A percentile compares a stretch with the other conserved stretches of the same genome.
Evolutionary conservation across 2,888 invertebrate genomes (phyloP).

Genomic region (Bimastos eiseni): DNA sequence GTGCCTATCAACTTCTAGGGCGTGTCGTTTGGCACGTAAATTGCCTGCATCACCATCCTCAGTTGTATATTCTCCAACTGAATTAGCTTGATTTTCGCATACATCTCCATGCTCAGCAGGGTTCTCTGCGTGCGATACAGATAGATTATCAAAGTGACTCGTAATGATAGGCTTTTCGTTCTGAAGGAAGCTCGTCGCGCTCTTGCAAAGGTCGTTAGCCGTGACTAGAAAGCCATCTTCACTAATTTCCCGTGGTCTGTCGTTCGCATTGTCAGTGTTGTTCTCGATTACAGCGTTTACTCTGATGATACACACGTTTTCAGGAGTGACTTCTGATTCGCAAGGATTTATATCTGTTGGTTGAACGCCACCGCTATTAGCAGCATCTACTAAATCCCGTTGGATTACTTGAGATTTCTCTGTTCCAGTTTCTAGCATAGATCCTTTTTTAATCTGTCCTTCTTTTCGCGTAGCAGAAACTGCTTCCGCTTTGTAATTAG

Average conservation of each 20-base stretch:
- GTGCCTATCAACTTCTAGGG: neutral
- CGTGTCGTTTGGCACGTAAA: neutral
- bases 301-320: neutral
- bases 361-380: neutral
- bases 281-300: neutral
- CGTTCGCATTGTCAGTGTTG: neutral
- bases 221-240: neutral
- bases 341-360: neutral
- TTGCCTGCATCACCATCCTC: neutral
- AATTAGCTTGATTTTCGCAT: neutral
- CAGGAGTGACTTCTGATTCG: neutral
- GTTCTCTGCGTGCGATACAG: neutral
- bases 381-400: neutral
- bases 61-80: neutral
- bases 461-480: neutral
- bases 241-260: neutral
- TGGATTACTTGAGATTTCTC: neutral
- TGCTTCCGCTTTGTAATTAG: neutral
- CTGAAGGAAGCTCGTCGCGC: neutral
- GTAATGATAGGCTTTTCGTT: neutral
- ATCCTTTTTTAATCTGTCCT: neutral
- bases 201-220: neutral
- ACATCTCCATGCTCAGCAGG: neutral
- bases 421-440: neutral
- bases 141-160: slow-evolving; percentile 5